A percentile compares a stretch with the other conserved stretches of the same genome.
Evolutionary conservation across 2,888 invertebrate species (phyloP).

Genomic region (Thalpophila matura): DNA sequence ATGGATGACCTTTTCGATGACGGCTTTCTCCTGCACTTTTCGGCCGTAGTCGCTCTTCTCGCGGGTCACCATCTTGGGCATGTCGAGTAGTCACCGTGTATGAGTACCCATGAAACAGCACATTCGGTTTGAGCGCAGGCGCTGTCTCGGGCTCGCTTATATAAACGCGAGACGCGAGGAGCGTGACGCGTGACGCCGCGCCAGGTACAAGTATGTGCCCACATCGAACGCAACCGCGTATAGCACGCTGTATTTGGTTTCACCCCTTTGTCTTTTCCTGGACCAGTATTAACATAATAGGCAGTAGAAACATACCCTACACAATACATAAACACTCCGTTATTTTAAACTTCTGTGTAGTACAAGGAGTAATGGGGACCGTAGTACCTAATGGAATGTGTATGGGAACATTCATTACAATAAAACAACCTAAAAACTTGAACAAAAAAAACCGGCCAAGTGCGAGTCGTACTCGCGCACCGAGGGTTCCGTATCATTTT

Average conservation of each 20-base stretch:
- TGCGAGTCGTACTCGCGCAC: too few species aligned
- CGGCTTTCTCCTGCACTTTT: conserved; percentile 78
- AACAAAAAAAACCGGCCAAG: too few species aligned
- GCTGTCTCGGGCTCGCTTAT: conserved; percentile 53
- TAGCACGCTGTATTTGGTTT: conserved; percentile 48
- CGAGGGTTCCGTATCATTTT: too few species aligned
- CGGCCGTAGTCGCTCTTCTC: conserved; percentile 75
- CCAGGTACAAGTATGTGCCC: too few species aligned
- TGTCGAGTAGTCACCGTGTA: conserved; percentile 63
- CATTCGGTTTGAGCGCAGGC: conserved; percentile 54
- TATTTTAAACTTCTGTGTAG: background rate
- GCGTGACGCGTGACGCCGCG: conserved; percentile 57
- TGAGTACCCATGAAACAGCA: conserved; percentile 63
- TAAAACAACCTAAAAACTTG: too few species aligned
- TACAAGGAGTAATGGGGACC: too few species aligned
- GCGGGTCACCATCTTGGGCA: conserved; percentile 75
- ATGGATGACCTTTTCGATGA: conserved; percentile 77
- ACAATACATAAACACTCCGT: background rate
- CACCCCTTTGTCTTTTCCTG: conserved; percentile 55
- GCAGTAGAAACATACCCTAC: conserved; percentile 4
- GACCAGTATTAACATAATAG: conserved; percentile 39
- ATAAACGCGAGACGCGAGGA: conserved; percentile 59
- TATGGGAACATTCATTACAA: too few species aligned
- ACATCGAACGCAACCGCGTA: conserved; percentile 44
- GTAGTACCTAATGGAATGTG: too few species aligned